Evolutionary conservation across 2,113 vertebrate genomes (phyloP), one percentile per base, ranked within the genome.

Genomic region (Protobothrops mucrosquamatus): DNA sequence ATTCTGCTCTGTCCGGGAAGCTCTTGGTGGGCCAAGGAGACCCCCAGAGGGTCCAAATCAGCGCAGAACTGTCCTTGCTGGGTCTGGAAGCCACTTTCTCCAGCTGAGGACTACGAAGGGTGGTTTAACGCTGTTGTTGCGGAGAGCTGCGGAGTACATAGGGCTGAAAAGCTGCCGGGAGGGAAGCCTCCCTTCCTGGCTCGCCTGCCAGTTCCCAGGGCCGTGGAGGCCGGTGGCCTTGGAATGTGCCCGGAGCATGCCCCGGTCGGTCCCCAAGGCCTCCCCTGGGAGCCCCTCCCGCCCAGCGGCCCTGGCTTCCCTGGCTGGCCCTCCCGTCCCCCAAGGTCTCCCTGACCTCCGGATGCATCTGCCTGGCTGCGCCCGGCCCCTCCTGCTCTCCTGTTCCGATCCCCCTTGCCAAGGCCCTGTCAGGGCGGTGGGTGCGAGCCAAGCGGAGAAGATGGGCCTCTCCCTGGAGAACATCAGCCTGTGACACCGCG

Each of bases 11-110:
- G 85, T 18, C 48, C 26, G 29, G 6, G 18, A n/a, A n/a, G 14
- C 24, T 54, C 51, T 18, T n/a, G 7, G 48, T 14, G 11, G 48
- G 64, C 64, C 15, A 34, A 69, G 61, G 61, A 69, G 29, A 69
- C 12, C 29, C 26, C 26, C 51, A 4, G 46, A 4, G 0, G 10
- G 12, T 29, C 29, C 48, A 51, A 51, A 87, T 15, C 14, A 5
- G n/a, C 0, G 5, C 15, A 0, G 0, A 14, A 0, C 87, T 20
- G 29, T 4, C 86, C 51, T 34, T 1, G 15, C 5, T 2, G 29
- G 14, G 6, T 54, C 26, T 8, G 0, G 51, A 88, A 54, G 86
- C 51, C 85, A 1, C 51, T 2, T 54, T n/a, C 86, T n/a, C 4
- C 52, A 8, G 52, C 52, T 34, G 29, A 54, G 87, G 69, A 6